Evolutionary conservation across 2,888 invertebrate species (phyloP).

Genomic region (Lithosia quadra): DNA sequence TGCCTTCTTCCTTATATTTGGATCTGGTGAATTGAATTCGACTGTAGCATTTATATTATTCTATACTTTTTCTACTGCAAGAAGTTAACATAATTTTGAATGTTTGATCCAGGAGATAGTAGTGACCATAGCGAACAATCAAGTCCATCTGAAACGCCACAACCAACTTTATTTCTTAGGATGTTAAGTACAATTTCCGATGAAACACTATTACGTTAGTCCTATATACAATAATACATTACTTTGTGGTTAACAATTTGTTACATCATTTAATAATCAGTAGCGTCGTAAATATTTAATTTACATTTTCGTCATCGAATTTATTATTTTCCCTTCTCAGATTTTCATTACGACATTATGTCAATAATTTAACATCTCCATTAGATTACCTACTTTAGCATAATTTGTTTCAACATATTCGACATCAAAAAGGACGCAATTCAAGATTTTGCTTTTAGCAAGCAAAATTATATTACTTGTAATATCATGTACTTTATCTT

Average conservation of each 20-base stretch:
- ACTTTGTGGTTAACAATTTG: conserved; percentile 31
- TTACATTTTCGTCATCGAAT: neutral
- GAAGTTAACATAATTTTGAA: neutral
- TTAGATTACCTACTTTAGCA: neutral
- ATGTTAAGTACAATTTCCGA: conserved; percentile 81
- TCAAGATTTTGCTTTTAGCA: neutral
- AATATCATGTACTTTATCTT: too few species aligned
- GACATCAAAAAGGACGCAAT: neutral
- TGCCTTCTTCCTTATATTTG: too few species aligned
- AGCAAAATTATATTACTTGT: too few species aligned
- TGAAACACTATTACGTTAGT: conserved; percentile 75
- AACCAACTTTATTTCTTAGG: conserved; percentile 72
- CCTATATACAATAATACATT: conserved; percentile 17
- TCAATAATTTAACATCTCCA: neutral
- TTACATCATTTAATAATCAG: neutral
- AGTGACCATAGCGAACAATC: conserved; percentile 63
- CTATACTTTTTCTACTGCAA: neutral
- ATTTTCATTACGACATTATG: neutral
- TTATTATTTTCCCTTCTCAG: neutral
- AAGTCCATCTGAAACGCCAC: conserved; percentile 59
- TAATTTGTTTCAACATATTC: neutral
- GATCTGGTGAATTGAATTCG: too few species aligned
- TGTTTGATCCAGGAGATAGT: conserved; percentile 65
- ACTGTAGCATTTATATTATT: neutral
- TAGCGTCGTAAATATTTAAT: neutral